Base-by-base conservation (phyloP, 1,140 invertebrate species). In the Drosophila kurseongensis region DNA sequence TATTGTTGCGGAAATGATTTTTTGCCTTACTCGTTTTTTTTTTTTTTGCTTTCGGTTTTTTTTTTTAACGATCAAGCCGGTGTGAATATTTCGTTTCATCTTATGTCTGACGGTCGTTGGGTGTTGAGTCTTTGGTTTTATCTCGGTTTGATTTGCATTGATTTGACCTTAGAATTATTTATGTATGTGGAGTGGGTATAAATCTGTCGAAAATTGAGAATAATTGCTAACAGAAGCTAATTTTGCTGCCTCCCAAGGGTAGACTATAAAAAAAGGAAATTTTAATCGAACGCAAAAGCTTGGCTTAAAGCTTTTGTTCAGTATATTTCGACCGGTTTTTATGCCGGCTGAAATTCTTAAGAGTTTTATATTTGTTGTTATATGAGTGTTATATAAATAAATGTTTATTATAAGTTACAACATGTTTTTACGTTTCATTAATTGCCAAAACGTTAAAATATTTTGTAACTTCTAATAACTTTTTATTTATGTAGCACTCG, bases 1-100 rank as follows among this genome's bases (percentile, higher is more conserved):
- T 81, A 85, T 86, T 60, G 65, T 73, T 79, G 71, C 82, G 82
- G 82, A 86, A 86, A 76, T 68, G 66, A 75, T 75, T 61, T 51
- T 29, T 35, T 55, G 55, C 32, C 72, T 73, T 60, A 73, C 67
- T 63, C 74, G 58, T 47, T 36, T 44, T 63, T 50, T 54, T 69
- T 48, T 57, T 14, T 5, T 29, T 55, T 9, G 27, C 10, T 45
- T 38, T 58, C 8, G 27, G 23, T 45, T 36, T 44, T 35, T 6
- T 59, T 35, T 27, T 23, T 47, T 29, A 12, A 59, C 38, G 16
- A 51, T 29, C n/a, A 27, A 35, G 45, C 5, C 18, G 45, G 10
- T 59, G 60, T 60, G 52, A 57, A 57, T 61, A 56, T 41, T 58
- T 58, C 18, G 52, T 9, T 38, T 9, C 13, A 18, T 35, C 16